A percentile compares a stretch with the other conserved stretches of the same genome.
Evolutionary conservation across 2,888 invertebrate genomes (phyloP).

Genomic region (Trachelus iudaicus): DNA sequence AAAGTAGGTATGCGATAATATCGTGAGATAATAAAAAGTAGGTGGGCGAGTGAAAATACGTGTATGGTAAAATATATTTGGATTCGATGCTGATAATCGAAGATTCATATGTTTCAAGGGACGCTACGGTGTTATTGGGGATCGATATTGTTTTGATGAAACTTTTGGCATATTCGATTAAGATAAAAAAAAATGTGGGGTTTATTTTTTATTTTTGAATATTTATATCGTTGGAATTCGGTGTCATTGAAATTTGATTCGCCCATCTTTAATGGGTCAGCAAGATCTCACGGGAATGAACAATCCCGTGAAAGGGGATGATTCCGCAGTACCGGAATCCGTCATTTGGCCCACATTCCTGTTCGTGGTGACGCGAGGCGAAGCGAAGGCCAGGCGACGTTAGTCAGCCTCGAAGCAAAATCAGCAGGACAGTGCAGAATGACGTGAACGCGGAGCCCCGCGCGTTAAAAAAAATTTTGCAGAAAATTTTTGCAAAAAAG

Average conservation of each 20-base stretch:
- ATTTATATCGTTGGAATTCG: too few species aligned
- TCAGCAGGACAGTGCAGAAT: neutral
- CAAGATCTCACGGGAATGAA: neutral
- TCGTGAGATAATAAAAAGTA: neutral
- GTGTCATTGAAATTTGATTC: too few species aligned
- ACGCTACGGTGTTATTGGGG: too few species aligned
- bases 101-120: too few species aligned
- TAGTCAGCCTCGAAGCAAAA: neutral
- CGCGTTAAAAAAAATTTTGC: neutral
- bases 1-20: neutral
- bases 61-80: neutral
- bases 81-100: too few species aligned
- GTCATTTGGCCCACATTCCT: neutral
- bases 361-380: neutral
- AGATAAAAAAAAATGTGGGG: too few species aligned
- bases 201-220: too few species aligned
- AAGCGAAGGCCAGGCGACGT: neutral
- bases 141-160: too few species aligned
- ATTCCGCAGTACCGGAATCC: neutral
- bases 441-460: neutral
- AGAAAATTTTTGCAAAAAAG: too few species aligned
- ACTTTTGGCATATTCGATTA: too few species aligned
- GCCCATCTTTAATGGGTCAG: fast-evolving
- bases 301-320: neutral
- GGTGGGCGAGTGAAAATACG: neutral